These are phyloP conservation scores for Actinopyga echinites DNA, from an alignment of 53 echinoderm and acorn worm genomes.

Conservation along the genomic window DNA sequence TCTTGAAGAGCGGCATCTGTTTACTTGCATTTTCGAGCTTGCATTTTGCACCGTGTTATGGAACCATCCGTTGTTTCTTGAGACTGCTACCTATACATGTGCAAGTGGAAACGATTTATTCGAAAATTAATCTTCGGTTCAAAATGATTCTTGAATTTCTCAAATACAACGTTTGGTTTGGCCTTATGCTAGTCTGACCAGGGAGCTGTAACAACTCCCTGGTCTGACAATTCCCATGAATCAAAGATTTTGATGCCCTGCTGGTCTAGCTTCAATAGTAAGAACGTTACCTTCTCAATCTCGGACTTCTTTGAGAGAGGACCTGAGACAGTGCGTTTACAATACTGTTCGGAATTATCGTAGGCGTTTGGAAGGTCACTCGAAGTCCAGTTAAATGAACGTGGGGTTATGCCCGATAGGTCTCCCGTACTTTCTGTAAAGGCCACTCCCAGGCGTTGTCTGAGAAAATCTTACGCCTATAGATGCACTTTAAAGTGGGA, in stretches of 20 bases:
- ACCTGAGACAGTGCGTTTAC: constrained; percentile 56
- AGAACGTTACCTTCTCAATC: background rate
- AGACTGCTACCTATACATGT: constrained; percentile 22
- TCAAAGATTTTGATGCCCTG: constrained; percentile 61
- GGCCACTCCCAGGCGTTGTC: too few relatives aligned
- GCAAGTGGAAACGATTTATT: constrained; percentile 49
- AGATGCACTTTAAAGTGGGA: too few relatives aligned
- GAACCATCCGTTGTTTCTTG: constrained; percentile 56
- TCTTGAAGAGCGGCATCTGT: constrained; percentile 35
- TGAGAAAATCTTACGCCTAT: too few relatives aligned
- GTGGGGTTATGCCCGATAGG: constrained; percentile 52
- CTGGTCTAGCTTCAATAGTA: constrained; percentile 56
- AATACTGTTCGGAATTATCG: constrained; percentile 52
- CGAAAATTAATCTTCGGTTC: constrained; percentile 65
- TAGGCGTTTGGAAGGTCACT: constrained; percentile 45
- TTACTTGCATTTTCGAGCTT: constrained; percentile 59
- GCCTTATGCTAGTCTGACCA: too few relatives aligned
- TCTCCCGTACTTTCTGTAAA: constrained; percentile 17
- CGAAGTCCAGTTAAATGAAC: constrained; percentile 44
- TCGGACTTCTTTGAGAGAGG: constrained; percentile 53
- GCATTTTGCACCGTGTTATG: constrained; percentile 32
- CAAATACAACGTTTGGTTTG: constrained; percentile 45
- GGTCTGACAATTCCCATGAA: constrained; percentile 48
- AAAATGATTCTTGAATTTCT: constrained; percentile 51
- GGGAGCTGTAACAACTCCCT: too few relatives aligned